Evolutionary conservation across 2,888 invertebrate genomes (phyloP), one percentile per base, ranked within the genome.

Genomic region (Autographa pulchrina): DNA sequence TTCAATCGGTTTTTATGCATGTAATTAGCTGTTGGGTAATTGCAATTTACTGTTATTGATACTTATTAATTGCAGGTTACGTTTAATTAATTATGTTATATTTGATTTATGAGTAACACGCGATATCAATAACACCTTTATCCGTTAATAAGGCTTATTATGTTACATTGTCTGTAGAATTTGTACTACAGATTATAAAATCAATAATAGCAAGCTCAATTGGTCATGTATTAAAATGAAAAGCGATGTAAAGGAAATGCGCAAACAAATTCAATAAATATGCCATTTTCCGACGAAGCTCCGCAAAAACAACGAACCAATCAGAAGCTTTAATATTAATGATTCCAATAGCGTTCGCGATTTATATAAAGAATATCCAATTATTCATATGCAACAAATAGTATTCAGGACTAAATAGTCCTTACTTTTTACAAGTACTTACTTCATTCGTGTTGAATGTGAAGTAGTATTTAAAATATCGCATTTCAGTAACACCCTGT

Each of bases 21-120:
- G 16, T 75, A 78, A 81, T 78, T 63, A 71, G 52, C 9, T 59
- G 54, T 80, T 72, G 67, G 64, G 63, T 78, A 81, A 80, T 74
- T 66, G 65, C 43, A 81, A 75, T 60, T 75, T 54, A 72, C 60
- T 0, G 72, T 81, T 68, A 81, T 70, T 78, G 78, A 81, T 80
- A 78, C 67, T 77, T 56, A 63, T 64, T 74, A 68, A 77, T 65
- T 59, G 63, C 62, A 58, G 66, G 68, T 81, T 81, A 75, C 72
- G 75, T 70, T 65, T 16, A 31, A 61, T 68, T 68, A 80, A 80
- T 63, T 68, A 68, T 20, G 31, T 31, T 63, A 52, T 62, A 65
- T 54, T 62, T 31, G 59, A 66, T 65, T 58, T 67, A 67, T 35
- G 35, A 35, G 8, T 8, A 35, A 35, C 5, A 35, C 8, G 35